Conservation (phyloP, 2,113 vertebrate species). For the Podiceps cristatus region DNA sequence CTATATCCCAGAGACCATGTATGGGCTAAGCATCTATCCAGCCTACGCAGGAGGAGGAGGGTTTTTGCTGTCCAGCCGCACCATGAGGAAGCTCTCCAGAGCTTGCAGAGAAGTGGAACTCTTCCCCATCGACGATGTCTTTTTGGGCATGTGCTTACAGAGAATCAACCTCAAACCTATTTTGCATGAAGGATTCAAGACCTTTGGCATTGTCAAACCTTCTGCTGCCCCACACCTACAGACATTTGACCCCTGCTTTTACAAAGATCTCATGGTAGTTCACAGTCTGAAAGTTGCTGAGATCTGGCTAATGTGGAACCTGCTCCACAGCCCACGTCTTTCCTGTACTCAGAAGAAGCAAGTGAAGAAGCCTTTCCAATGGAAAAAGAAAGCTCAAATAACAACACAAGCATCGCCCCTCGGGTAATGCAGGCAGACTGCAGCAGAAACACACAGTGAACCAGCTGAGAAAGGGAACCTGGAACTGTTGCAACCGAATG, state of each 20-base stretch:
- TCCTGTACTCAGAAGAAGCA: conserved; percentile 83
- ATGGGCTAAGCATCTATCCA: conserved; percentile 87
- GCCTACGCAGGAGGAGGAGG: conserved; percentile 93
- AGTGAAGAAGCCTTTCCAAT: conserved; percentile 73
- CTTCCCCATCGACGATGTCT: conserved; percentile 97
- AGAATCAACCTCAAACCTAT: conserved; percentile 86
- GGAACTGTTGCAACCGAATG: background rate
- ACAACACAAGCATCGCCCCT: background rate
- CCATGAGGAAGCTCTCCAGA: conserved; percentile 82
- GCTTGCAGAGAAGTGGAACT: conserved; percentile 93
- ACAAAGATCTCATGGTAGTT: conserved; percentile 94
- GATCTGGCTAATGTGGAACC: conserved; percentile 98
- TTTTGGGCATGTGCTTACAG: conserved; percentile 96
- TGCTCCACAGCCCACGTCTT: conserved; percentile 86
- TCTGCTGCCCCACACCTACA: conserved; percentile 92
- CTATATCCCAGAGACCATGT: conserved; percentile 90
- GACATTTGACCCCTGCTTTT: conserved; percentile 96
- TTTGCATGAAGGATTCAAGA: conserved; percentile 92
- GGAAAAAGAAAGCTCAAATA: conserved; percentile 46
- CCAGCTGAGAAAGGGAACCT: background rate
- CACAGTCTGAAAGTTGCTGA: conserved; percentile 92
- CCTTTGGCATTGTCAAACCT: conserved; percentile 91
- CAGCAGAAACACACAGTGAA: background rate
- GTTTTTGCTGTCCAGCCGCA: conserved; percentile 89
- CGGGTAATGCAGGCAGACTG: background rate